Evolutionary conservation across 2,113 vertebrate species (phyloP), one percentile per base, ranked within the genome.

Genomic region (Cinclus mexicanus): DNA sequence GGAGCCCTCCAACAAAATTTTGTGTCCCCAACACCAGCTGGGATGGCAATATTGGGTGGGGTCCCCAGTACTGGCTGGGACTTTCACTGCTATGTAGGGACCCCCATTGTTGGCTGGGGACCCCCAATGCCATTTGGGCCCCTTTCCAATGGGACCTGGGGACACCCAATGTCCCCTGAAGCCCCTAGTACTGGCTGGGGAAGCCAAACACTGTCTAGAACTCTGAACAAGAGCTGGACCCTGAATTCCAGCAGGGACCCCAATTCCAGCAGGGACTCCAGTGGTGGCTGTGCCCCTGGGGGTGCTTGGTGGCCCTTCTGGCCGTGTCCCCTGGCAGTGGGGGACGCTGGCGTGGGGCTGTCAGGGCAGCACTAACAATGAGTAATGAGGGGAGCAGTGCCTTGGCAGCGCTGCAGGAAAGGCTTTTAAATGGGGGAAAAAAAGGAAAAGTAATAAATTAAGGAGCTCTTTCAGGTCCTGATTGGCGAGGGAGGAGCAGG

Each of bases 221-320:
- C 10, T n/a, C 42, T 23, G 9, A 60, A 37, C 10, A 28, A 17
- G 15, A 26, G 14, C 2, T 33, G 47, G 31, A 37, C 19, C 6
- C 14, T 4, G 12, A 46, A 1, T n/a, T 44, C n/a, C 65, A 55
- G 5, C 31, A 1, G 46, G 37, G 12, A 19, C 29, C 17, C 35
- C 65, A 8, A 0, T 14, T 22, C 6, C 14, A 5, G 4, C 3
- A 8, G 63, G 10, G 55, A 9, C 39, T 16, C 61, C 2, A 0
- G 0, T 1, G 46, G 74, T n/a, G 42, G 37, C 61, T 0, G 1
- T 35, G 53, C 9, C 67, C 33, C 47, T 3, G 28, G 41, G 11
- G 24, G 35, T 7, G 24, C 23, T 14, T 23, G 41, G 67, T 22
- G 1, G 9, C 72, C 0, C 0, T 16, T 4, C 50, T 65, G 83